Evolutionary conservation across 1,140 invertebrate species (phyloP).

Genomic region (Pogonomyrmex barbatus): DNA sequence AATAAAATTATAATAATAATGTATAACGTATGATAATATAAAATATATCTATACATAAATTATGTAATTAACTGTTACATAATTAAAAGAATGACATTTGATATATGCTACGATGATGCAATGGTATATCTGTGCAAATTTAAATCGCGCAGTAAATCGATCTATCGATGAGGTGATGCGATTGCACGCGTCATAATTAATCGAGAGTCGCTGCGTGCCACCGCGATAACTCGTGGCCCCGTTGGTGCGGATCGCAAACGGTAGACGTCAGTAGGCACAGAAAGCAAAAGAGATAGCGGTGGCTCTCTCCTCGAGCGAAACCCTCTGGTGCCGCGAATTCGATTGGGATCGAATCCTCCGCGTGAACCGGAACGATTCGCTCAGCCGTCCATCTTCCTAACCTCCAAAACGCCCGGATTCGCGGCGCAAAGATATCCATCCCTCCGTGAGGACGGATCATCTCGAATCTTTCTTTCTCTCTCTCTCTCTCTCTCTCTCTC

Average conservation of each 20-base stretch:
- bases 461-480: conserved; percentile 23
- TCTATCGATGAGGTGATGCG: neutral
- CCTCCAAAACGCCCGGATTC: conserved; percentile 2
- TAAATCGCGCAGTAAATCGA: conserved; percentile 45
- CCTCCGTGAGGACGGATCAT: neutral
- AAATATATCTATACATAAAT: neutral
- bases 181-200: conserved; percentile 10
- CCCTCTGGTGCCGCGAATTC: neutral
- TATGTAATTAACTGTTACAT: neutral
- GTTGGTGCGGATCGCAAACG: conserved; percentile 57
- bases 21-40: too few relatives aligned
- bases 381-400: conserved; percentile 24
- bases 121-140: neutral
- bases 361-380: neutral
- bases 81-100: neutral
- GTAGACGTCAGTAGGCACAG: conserved; percentile 64
- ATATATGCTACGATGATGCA: neutral
- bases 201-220: conserved; percentile 40
- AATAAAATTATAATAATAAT: too few relatives aligned
- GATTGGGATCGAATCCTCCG: neutral
- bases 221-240: conserved; percentile 43
- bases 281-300: conserved; percentile 23
- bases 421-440: neutral
- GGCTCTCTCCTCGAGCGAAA: neutral
- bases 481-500: conserved; percentile 14